Evolutionary conservation across 2,888 invertebrate genomes (phyloP), one percentile per base, ranked within the genome.

Genomic region (Orthosia gracilis): DNA sequence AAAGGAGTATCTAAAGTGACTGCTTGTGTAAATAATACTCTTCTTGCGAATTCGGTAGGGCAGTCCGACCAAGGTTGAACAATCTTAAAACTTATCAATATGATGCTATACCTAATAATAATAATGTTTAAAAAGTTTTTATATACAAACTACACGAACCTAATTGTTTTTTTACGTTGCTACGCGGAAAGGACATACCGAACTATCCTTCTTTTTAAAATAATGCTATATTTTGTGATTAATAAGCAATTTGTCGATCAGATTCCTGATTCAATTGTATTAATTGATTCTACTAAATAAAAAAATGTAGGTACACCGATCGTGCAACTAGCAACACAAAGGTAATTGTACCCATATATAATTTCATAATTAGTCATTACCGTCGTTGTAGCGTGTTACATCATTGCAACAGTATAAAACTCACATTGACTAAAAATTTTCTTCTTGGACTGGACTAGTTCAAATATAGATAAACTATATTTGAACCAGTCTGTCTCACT

Each of bases 261-360:
- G 40, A 9, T 40, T 40, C n/a, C 13, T 18, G 15, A 26, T 74
- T 58, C 23, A 40, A 47, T 40, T 50, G 21, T 18, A 58, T 55
- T 76, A 23, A 59, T 59, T 55, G 21, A n/a, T 23, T n/a, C 2
- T 0, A 15, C 5, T 12, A n/a, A 61, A 18, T 45, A 15, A 47
- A 52, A 49, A 67, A 67, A 54, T 55, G n/a, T n/a, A 2, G 13
- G 5, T 11, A 21, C 45, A 50, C 21, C 12, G 17, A 18, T 50
- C n/a, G 40, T 75, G 49, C 13, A 40, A 26, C 18, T 59, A 11
- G 21, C 58, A 65, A 47, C 26, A 17, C 17, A 23, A 50, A 50
- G 12, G 52, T 59, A 63, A 59, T 47, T 52, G 21, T 9, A 15
- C 58, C 54, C 45, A 45, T 68, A 52, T 49, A 76, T 71, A 23